These are phyloP conservation scores for Bombus affinis DNA, from an alignment of 1,140 invertebrate genomes.

Conservation along the genomic window DNA sequence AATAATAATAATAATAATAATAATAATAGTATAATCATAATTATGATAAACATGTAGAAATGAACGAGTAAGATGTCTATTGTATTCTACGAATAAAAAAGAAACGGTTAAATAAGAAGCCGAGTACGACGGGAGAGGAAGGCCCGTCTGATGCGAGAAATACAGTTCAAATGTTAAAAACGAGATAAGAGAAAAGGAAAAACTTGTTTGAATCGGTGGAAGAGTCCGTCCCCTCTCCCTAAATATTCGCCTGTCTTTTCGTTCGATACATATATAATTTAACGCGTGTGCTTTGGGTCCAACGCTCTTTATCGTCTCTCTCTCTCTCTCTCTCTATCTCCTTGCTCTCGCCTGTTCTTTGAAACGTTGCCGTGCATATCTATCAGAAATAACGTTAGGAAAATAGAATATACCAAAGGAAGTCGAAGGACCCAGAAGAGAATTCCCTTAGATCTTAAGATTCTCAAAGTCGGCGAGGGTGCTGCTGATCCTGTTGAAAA, in stretches of 20 bases:
- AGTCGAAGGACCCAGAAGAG: background rate
- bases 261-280: conserved; percentile 25
- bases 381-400: background rate
- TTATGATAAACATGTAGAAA: conserved; percentile 42
- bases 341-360: too few species aligned
- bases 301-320: conserved; percentile 3
- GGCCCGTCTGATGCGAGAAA: conserved; percentile 5
- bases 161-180: conserved; percentile 9
- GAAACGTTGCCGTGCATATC: background rate
- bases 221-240: conserved; percentile 29
- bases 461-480: conserved; percentile 84
- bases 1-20: conserved; percentile 27
- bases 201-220: conserved; percentile 28
- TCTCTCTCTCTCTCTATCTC: too few species aligned
- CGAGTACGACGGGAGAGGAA: conserved; percentile 37
- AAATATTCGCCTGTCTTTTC: conserved; percentile 38
- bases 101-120: conserved; percentile 55
- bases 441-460: conserved; percentile 82
- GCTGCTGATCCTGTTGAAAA: conserved; percentile 88
- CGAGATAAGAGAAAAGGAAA: background rate
- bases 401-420: conserved; percentile 12
- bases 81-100: conserved; percentile 38
- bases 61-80: conserved; percentile 45
- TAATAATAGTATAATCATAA: conserved; percentile 39
- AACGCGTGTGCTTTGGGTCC: background rate